Evolutionary conservation across 2,113 vertebrate species (phyloP).

Genomic region (Prunella fulvescens): DNA sequence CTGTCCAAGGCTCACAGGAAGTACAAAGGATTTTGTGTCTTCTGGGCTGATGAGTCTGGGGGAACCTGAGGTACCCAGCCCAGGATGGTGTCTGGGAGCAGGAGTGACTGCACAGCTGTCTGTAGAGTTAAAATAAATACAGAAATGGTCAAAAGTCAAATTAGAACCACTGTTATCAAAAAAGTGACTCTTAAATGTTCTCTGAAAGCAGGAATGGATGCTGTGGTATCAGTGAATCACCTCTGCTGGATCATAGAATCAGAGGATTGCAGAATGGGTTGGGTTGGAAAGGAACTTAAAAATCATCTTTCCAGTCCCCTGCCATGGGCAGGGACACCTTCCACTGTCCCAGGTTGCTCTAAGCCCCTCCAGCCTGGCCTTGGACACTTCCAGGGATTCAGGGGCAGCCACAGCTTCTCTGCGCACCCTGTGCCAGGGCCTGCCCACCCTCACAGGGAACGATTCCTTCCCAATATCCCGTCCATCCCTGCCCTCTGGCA

Average conservation of each 20-base stretch:
- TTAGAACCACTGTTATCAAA: neutral
- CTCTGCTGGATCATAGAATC: neutral
- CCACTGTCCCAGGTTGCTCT: rapidly evolving
- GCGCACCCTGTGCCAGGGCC: neutral
- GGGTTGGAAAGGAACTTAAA: neutral
- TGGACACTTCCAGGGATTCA: neutral
- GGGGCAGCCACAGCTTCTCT: neutral
- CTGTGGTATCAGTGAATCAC: neutral
- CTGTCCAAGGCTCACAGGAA: neutral
- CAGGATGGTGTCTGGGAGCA: neutral
- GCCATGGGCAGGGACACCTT: neutral
- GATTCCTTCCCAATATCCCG: neutral
- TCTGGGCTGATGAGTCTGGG: no score
- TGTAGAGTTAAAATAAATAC: neutral
- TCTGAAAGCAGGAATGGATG: neutral
- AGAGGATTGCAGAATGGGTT: neutral
- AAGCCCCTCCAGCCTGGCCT: rapidly evolving
- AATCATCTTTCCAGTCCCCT: neutral
- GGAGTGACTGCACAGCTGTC: neutral
- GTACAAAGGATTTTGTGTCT: neutral
- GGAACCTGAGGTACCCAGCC: rapidly evolving
- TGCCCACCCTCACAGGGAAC: rapidly evolving
- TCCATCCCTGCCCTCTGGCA: rapidly evolving
- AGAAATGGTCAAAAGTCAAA: neutral
- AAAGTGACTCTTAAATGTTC: neutral